These are phyloP conservation scores for Pterocles gutturalis DNA, from an alignment of 2,113 vertebrate species.

Conservation along the genomic window DNA sequence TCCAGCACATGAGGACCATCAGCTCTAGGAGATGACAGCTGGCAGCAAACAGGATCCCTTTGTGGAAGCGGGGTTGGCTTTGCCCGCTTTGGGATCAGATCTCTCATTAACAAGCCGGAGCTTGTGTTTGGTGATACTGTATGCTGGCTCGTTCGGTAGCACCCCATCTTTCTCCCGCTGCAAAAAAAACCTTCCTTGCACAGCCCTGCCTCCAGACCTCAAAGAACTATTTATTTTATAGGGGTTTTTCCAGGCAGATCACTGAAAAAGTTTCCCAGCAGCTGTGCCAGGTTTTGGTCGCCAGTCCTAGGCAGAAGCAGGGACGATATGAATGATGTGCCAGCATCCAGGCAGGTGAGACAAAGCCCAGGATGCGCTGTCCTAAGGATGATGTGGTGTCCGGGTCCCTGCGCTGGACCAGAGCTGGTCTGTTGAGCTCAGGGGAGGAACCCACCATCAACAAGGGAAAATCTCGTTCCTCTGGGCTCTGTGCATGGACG, in stretches of 20 bases:
- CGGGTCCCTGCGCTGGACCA: neutral
- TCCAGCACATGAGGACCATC: accelerated
- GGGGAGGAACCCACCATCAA: neutral
- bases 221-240: neutral
- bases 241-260: neutral
- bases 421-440: neutral
- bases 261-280: neutral
- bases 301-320: neutral
- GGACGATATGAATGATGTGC: neutral
- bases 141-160: neutral
- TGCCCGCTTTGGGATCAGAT: neutral
- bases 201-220: neutral
- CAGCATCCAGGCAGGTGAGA: neutral
- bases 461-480: neutral
- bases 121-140: neutral
- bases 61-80: neutral
- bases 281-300: neutral
- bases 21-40: neutral
- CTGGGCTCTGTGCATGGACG: neutral
- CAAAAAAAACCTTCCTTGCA: neutral
- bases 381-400: accelerated
- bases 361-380: neutral
- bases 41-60: neutral
- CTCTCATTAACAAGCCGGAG: neutral
- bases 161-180: constrained; percentile 8